These are phyloP conservation scores for Uria aalge DNA, from an alignment of 2,113 vertebrate species.

Conservation along the genomic window DNA sequence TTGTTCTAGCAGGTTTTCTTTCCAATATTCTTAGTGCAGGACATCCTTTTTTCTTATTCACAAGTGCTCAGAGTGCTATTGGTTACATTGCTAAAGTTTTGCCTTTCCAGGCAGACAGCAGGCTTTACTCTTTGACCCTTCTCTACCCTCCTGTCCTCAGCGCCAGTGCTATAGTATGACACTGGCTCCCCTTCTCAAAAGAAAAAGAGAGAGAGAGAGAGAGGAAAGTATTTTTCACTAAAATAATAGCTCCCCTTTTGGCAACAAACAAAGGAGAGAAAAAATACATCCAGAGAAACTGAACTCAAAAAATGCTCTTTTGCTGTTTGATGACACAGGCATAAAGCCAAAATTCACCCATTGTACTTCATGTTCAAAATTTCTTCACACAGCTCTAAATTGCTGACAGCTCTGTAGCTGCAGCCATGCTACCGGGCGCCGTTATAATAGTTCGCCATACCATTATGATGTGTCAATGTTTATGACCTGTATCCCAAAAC, in stretches of 20 bases:
- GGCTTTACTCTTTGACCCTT: background rate
- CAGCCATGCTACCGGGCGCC: background rate
- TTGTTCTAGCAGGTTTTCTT: background rate
- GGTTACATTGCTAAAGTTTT: background rate
- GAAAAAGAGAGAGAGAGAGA: background rate
- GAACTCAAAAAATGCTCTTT: constrained; percentile 7
- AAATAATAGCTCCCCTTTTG: constrained; percentile 60
- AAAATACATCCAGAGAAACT: constrained; percentile 39
- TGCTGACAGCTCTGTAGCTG: constrained; percentile 39
- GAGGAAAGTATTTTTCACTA: constrained; percentile 23
- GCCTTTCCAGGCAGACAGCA: background rate
- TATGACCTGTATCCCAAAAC: constrained; percentile 46
- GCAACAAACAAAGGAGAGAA: constrained; percentile 51
- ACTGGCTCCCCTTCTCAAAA: background rate
- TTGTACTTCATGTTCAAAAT: constrained; percentile 51
- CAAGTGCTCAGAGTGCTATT: background rate
- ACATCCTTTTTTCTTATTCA: background rate
- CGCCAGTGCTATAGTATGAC: background rate
- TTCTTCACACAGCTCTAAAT: constrained; percentile 29
- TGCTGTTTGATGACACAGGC: constrained; percentile 61
- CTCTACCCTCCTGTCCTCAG: constrained; percentile 21
- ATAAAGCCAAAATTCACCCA: constrained; percentile 50
- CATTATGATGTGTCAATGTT: constrained; percentile 30
- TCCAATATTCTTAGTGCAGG: background rate
- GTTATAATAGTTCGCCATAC: background rate